A percentile compares a stretch with the other conserved stretches of the same genome.
These are phyloP conservation scores for Macropus fuliginosus DNA, from an alignment of 2,797 vertebrate genomes.

Conservation along the genomic window DNA sequence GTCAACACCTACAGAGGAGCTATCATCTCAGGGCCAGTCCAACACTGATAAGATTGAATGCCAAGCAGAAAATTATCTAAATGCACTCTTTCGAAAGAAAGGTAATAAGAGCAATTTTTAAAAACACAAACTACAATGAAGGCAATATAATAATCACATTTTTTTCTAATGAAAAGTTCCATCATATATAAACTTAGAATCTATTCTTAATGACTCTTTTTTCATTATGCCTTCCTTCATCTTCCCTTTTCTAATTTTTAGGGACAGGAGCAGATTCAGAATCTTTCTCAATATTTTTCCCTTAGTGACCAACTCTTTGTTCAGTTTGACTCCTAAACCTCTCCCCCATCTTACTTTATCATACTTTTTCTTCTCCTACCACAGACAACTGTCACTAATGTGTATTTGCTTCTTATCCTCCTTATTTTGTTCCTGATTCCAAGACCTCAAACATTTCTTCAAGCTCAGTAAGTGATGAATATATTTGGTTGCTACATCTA, in stretches of 20 bases:
- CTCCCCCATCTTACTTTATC: constrained; percentile 20
- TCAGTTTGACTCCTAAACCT: constrained; percentile 23
- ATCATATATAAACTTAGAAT: constrained; percentile 11
- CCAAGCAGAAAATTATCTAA: constrained; percentile 97
- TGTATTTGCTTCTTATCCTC: constrained; percentile 57
- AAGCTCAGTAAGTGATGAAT: constrained; percentile 43
- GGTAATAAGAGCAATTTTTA: constrained; percentile 86
- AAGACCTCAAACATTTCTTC: constrained; percentile 53
- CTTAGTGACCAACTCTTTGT: constrained; percentile 37
- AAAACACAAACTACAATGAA: constrained; percentile 31
- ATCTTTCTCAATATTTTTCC: constrained; percentile 24
- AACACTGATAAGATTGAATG: constrained; percentile 97
- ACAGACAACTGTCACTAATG: neutral
- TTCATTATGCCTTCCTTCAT: neutral
- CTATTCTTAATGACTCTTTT: constrained; percentile 41
- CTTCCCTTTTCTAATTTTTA: constrained; percentile 42
- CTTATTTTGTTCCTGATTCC: constrained; percentile 60
- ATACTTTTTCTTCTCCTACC: constrained; percentile 35
- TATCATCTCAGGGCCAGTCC: constrained; percentile 95
- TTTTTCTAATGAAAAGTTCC: constrained; percentile 20
- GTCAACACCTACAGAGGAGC: constrained; percentile 95
- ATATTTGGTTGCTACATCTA: neutral
- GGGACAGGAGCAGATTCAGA: neutral
- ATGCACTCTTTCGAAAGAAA: constrained; percentile 99
- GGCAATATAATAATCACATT: constrained; percentile 31